Conservation (phyloP, 2,888 invertebrate genomes). For the Cantharis flavilabris region DNA sequence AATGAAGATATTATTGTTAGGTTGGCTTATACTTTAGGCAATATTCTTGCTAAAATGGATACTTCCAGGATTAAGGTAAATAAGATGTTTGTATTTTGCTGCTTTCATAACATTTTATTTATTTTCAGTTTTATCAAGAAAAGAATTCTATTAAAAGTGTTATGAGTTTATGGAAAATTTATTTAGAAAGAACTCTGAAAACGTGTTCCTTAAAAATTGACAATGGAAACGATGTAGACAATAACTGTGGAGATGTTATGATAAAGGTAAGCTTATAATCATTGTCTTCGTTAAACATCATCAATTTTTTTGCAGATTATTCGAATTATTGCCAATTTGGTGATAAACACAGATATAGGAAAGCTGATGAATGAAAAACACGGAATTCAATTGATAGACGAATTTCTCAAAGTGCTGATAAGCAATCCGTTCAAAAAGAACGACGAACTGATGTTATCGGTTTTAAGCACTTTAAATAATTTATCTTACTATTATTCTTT, state of each 20-base stretch:
- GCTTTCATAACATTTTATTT: slow-evolving; percentile 10
- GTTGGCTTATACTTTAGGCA: slow-evolving; percentile 82
- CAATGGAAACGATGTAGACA: slow-evolving; percentile 48
- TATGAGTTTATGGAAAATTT: slow-evolving; percentile 58
- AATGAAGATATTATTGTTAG: slow-evolving; percentile 76
- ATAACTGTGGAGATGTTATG: slow-evolving; percentile 68
- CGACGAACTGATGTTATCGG: slow-evolving; percentile 77
- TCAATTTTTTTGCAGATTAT: slow-evolving; percentile 60
- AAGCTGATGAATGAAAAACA: slow-evolving; percentile 61
- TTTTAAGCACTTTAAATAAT: slow-evolving; percentile 83
- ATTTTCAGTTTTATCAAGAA: slow-evolving; percentile 61
- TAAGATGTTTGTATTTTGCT: not conserved
- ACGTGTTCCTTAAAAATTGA: slow-evolving; percentile 51
- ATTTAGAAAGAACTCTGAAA: slow-evolving; percentile 57
- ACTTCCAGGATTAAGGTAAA: slow-evolving; percentile 66
- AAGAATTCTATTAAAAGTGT: slow-evolving; percentile 61
- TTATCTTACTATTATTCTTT: slow-evolving; percentile 74
- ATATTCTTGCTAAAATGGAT: slow-evolving; percentile 80
- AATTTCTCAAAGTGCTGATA: slow-evolving; percentile 55
- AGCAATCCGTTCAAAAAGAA: slow-evolving; percentile 60
- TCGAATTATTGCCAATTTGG: slow-evolving; percentile 84
- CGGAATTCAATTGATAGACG: slow-evolving; percentile 52
- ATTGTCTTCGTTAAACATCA: not conserved
- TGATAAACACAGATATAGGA: slow-evolving; percentile 78
- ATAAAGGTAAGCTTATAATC: slow-evolving; percentile 61